Base-by-base conservation (phyloP, 2,113 vertebrate genomes). In the Promerops cafer region DNA sequence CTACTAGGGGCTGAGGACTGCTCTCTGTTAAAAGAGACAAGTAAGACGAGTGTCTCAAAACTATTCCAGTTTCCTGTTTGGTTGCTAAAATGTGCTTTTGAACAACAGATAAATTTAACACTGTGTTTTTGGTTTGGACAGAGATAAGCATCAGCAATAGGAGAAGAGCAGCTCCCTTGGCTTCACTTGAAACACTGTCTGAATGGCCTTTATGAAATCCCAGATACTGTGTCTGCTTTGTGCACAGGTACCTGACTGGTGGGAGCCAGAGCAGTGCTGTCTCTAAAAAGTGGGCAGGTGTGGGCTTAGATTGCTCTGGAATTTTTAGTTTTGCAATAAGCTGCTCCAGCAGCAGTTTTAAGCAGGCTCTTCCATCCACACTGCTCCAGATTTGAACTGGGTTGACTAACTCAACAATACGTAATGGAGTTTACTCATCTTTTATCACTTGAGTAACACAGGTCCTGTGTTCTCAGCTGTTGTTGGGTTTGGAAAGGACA, bases 81-180 rank as follows among this genome's bases (percentile, higher is more conserved):
- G 76, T 78, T 93, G 64, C 72, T 83, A 40, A 68, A 96, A 70
- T 35, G 40, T 69, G 60, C 65, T 87, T 94, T 60, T 76, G 45
- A 79, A 13, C 40, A 89, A 49, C 83, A 76, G 77, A 72, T 85
- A 45, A 57, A 44, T 85, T 57, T 74, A 84, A 82, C 83, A 23
- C 21, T 7, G 30, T 96, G 68, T 57, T 92, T 94, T 92, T 65
- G 64, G 60, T 94, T 94, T 75, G 91, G 72, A 75, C 76, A 81
- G 68, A 91, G 96, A 83, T 94, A 94, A 94, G 68, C 66, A 92
- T 89, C 8, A 0, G 39, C 56, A 53, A 37, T 30, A 8, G 33
- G 23, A 91, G 76, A 56, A 78, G n/a, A 42, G 72, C 52, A 35
- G 71, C 76, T 95, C 64, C 56, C 60, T 92, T 96, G 94, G 76